Conservation (phyloP, 2,797 vertebrate genomes). For the Podarcis lilfordi region DNA sequence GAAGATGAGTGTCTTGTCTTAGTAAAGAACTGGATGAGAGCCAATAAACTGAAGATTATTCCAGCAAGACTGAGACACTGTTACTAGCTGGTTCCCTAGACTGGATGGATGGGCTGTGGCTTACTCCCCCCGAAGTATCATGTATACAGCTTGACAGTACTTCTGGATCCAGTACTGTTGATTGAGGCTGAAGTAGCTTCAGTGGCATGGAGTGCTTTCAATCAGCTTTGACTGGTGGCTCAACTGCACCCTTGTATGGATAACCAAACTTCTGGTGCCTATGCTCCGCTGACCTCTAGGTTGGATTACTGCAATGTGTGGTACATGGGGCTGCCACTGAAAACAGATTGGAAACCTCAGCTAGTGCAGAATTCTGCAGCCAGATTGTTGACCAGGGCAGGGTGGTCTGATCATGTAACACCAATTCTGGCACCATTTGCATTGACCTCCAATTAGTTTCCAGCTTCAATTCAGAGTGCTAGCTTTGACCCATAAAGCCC, state of each 20-base stretch:
- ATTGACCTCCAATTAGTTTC: not conserved
- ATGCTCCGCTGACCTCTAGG: not conserved
- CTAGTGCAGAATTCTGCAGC: not conserved
- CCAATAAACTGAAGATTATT: not conserved
- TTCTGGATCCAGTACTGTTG: not conserved
- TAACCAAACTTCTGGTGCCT: not conserved
- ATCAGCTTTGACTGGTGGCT: not conserved
- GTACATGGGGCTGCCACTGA: not conserved
- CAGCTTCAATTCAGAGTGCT: not conserved
- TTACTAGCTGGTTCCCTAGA: not conserved
- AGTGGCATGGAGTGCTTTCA: too few species aligned
- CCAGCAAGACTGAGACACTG: not conserved
- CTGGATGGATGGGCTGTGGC: not conserved
- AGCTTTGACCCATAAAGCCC: not conserved
- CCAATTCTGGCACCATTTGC: not conserved
- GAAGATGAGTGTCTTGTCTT: not conserved
- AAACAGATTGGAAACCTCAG: not conserved
- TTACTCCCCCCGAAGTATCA: not conserved
- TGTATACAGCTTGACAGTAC: not conserved
- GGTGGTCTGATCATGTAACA: not conserved
- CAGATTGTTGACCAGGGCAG: not conserved
- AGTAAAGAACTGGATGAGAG: not conserved
- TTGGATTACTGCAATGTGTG: not conserved
- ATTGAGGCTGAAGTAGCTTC: not conserved
- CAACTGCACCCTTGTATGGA: not conserved